Conservation (phyloP, 2,113 vertebrate genomes). For the Pontoporia blainvillei region DNA sequence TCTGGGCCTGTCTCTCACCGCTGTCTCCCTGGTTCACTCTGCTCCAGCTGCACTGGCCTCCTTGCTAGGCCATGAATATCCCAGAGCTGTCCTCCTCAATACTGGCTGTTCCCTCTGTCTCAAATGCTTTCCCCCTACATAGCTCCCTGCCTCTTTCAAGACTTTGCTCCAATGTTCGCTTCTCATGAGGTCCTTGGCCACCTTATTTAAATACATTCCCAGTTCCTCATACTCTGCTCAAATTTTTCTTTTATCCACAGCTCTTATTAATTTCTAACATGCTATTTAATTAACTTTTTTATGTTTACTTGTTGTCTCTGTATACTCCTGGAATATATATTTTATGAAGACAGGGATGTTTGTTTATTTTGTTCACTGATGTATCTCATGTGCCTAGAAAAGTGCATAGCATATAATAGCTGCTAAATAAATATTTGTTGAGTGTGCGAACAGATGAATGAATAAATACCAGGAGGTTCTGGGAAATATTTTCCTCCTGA, state of each 20-base stretch:
- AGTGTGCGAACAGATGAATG: not conserved
- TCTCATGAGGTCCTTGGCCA: not conserved
- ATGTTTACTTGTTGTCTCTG: not conserved
- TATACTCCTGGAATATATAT: not conserved
- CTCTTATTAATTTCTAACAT: not conserved
- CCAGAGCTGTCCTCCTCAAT: not conserved
- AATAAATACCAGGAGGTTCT: not conserved
- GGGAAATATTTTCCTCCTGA: not conserved
- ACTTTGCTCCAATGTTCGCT: not conserved
- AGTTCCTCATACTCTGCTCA: not conserved
- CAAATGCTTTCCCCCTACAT: not conserved
- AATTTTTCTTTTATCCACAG: not conserved
- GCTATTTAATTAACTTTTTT: not conserved
- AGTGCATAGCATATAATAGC: not conserved
- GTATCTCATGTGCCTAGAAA: not conserved
- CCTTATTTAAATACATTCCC: not conserved
- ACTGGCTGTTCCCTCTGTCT: not conserved
- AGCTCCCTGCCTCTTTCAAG: not conserved
- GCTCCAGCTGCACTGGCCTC: not conserved
- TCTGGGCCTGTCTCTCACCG: not conserved
- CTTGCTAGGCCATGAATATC: not conserved
- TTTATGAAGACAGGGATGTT: not conserved
- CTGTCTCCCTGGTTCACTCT: not conserved
- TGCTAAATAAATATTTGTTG: not conserved
- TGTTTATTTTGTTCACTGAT: not conserved